phyloP scores from a whole-genome alignment of 2,888 invertebrate genomes.

The Tenthredo notha region DNA sequence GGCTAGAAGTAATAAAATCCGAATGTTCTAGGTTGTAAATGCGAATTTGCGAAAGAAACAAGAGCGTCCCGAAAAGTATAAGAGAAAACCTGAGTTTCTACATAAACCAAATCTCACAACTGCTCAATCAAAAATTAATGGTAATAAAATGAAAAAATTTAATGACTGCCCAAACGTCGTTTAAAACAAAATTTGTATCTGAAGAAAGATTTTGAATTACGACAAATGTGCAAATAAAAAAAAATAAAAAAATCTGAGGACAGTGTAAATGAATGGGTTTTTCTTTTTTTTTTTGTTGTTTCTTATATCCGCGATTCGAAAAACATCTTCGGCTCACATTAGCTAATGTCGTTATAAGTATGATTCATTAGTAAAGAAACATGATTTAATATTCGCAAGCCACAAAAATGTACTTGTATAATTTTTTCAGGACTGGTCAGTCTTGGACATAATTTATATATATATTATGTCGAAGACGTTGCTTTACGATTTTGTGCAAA shows the following conservation, averaged over 20 bases:
- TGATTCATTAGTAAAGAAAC: not conserved
- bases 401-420: not conserved
- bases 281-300: not conserved
- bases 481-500: not conserved
- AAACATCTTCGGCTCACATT: not conserved
- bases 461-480: not conserved
- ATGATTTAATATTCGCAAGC: not conserved
- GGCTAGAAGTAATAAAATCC: not conserved
- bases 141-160: not conserved
- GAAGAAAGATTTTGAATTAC: not conserved
- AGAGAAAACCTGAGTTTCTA: constrained; percentile 6
- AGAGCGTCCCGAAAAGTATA: constrained; percentile 20
- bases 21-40: constrained; percentile 22
- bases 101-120: not conserved
- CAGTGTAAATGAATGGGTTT: not conserved
- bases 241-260: not conserved
- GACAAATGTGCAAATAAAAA: not conserved
- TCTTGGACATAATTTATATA: not conserved
- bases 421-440: not conserved
- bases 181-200: not conserved
- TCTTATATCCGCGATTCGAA: not conserved
- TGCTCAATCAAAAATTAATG: not conserved
- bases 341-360: not conserved
- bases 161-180: not conserved
- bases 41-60: constrained; percentile 35